Evolutionary conservation across 1,140 invertebrate genomes (phyloP).

Genomic region (Theocolax elegans): DNA sequence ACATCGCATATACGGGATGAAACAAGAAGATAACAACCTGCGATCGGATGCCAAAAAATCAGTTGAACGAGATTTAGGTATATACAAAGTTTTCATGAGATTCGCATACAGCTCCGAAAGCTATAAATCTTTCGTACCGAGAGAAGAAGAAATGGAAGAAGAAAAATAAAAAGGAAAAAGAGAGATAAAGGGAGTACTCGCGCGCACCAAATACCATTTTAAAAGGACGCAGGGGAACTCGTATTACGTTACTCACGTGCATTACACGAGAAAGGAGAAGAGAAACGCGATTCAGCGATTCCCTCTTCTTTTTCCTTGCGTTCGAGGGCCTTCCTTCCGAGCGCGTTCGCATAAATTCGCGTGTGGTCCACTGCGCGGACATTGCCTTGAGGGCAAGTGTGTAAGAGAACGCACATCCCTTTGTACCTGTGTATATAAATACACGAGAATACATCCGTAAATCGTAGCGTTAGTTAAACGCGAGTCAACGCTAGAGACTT

Average conservation of each 20-base stretch:
- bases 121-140: conserved; percentile 6
- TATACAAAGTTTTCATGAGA: background rate
- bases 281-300: too few species aligned
- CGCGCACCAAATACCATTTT: conserved; percentile 46
- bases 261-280: conserved; percentile 17
- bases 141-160: background rate
- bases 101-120: background rate
- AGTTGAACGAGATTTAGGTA: too few species aligned
- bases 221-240: conserved; percentile 39
- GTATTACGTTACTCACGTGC: conserved; percentile 40
- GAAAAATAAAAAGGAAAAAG: background rate
- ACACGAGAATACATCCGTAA: conserved; percentile 8
- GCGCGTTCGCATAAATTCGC: conserved; percentile 39
- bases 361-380: conserved; percentile 23
- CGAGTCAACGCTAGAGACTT: too few species aligned
- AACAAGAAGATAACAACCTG: too few species aligned
- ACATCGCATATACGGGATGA: too few species aligned
- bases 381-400: too few species aligned
- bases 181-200: background rate
- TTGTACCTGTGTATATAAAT: too few species aligned
- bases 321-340: background rate
- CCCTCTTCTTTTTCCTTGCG: too few species aligned
- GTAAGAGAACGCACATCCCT: too few species aligned
- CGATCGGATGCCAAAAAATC: too few species aligned
- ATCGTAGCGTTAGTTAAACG: conserved; percentile 13